Conservation (phyloP, 2,797 vertebrate species). For the Melanotaenia nigrans region DNA sequence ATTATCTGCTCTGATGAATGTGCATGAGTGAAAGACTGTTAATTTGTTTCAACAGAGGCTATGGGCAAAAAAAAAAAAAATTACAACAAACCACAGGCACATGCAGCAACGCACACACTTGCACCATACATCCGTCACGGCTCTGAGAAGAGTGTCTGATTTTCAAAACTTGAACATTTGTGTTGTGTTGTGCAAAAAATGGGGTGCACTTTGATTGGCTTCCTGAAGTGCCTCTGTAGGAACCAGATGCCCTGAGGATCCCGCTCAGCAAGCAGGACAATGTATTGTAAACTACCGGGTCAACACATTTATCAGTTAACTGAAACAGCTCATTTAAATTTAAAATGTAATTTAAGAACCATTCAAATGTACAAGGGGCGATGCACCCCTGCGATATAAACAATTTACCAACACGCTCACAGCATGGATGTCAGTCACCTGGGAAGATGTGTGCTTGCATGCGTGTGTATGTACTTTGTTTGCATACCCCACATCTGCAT, state of each 20-base stretch:
- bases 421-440: conserved; percentile 59
- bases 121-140: not conserved
- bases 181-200: conserved; percentile 18
- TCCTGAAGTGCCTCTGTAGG: conserved; percentile 27
- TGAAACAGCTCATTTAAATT: conserved; percentile 82
- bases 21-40: conserved; percentile 69
- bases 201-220: conserved; percentile 50
- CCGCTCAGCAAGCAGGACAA: conserved; percentile 57
- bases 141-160: conserved; percentile 28
- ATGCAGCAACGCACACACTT: conserved; percentile 8
- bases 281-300: conserved; percentile 34
- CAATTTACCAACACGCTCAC: conserved; percentile 72
- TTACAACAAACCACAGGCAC: conserved; percentile 4
- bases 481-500: conserved; percentile 12
- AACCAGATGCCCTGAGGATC: conserved; percentile 36
- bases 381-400: conserved; percentile 74
- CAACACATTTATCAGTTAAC: conserved; percentile 77
- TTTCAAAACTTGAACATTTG: conserved; percentile 13
- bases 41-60: conserved; percentile 68
- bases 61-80: conserved; percentile 37
- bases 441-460: conserved; percentile 38
- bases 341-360: conserved; percentile 84
- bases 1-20: conserved; percentile 72
- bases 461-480: conserved; percentile 16
- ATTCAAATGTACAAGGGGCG: conserved; percentile 78